These are phyloP conservation scores for Oncorhynchus clarkii DNA, from an alignment of 2,113 vertebrate species.

Conservation along the genomic window DNA sequence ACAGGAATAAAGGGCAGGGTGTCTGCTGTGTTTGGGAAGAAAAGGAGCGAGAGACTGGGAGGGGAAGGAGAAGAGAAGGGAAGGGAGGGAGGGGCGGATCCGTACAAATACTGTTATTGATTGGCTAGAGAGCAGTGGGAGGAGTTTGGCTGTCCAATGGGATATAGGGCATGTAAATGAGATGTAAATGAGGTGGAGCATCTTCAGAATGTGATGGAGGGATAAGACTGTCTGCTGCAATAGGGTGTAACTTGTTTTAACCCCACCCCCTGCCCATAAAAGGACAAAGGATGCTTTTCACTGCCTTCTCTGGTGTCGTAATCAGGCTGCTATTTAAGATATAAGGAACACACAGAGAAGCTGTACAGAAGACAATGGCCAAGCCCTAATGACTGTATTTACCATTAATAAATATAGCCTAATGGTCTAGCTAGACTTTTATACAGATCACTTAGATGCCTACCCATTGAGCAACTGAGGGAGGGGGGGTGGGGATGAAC, in stretches of 20 bases:
- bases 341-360: not conserved
- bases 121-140: constrained; percentile 52
- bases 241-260: constrained; percentile 52
- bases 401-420: not conserved
- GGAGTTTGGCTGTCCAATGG: constrained; percentile 55
- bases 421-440: not conserved
- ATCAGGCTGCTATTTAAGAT: not conserved
- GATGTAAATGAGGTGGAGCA: constrained; percentile 22
- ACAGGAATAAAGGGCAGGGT: constrained; percentile 65
- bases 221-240: constrained; percentile 62
- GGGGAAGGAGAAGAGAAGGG: constrained; percentile 55
- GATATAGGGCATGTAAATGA: constrained; percentile 23
- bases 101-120: constrained; percentile 7
- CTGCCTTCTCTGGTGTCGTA: not conserved
- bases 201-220: constrained; percentile 38
- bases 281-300: constrained; percentile 54
- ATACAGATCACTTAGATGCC: not conserved
- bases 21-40: constrained; percentile 59
- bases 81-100: constrained; percentile 41
- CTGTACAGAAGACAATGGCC: not conserved
- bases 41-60: constrained; percentile 47
- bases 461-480: too few species aligned
- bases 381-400: not conserved
- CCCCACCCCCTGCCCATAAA: constrained; percentile 51
- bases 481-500: not conserved